Conservation (phyloP, 1,140 invertebrate species). For the Thaumetopoea pityocampa region DNA sequence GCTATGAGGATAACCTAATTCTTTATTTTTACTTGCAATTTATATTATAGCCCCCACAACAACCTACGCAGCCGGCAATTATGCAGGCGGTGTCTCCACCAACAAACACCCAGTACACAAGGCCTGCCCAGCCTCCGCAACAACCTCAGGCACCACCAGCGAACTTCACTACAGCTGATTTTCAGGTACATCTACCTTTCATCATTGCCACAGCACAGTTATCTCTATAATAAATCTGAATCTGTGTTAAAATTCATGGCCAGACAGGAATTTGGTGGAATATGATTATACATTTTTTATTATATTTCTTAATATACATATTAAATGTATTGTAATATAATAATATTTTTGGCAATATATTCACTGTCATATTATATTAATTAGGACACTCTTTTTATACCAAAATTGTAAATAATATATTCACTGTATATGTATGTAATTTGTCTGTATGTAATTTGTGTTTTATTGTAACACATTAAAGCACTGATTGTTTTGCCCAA, state of each 20-base stretch:
- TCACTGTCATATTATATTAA: too few relatives aligned
- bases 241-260: not conserved
- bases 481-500: not conserved
- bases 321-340: too few relatives aligned
- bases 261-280: too few relatives aligned
- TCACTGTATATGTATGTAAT: too few relatives aligned
- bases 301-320: too few relatives aligned
- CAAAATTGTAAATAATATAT: too few relatives aligned
- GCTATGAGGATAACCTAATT: too few relatives aligned
- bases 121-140: slow-evolving; percentile 34
- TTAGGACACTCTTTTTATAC: too few relatives aligned
- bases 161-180: slow-evolving; percentile 71
- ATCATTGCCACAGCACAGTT: not conserved
- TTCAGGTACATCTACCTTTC: slow-evolving; percentile 55
- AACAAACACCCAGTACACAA: slow-evolving; percentile 34
- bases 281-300: too few relatives aligned
- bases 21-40: not conserved
- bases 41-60: slow-evolving; percentile 40
- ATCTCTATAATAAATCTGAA: not conserved
- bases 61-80: slow-evolving; percentile 67
- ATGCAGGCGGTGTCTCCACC: slow-evolving; percentile 71
- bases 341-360: too few relatives aligned
- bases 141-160: slow-evolving; percentile 40
- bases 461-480: slow-evolving; percentile 3
- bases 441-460: too few relatives aligned